phyloP scores from a whole-genome alignment of 2,797 vertebrate species.

The Anas bernieri region DNA sequence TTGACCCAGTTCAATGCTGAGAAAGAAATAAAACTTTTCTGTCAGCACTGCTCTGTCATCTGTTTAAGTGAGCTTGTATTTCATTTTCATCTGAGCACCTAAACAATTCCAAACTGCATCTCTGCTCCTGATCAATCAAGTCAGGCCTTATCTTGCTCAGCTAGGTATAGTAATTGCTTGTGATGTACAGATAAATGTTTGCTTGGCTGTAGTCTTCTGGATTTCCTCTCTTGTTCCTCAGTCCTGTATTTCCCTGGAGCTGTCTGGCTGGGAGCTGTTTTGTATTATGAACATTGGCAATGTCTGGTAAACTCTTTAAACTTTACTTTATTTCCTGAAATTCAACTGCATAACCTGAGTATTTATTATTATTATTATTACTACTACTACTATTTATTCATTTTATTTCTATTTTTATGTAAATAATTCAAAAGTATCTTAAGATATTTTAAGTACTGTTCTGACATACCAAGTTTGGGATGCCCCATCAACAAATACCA shows the following conservation, averaged over 20 bases:
- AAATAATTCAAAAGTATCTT: background rate
- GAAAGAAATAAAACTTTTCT: background rate
- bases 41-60: background rate
- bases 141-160: background rate
- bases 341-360: rapidly evolving
- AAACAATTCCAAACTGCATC: background rate
- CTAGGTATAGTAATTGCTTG: background rate
- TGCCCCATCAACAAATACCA: background rate
- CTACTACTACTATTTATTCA: no score
- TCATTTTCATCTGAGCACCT: background rate
- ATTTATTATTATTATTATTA: background rate
- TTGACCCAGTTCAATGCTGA: background rate
- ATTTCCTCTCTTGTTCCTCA: background rate
- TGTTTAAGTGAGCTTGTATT: background rate
- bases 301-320: background rate
- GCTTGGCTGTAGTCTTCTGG: background rate
- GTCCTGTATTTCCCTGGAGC: background rate
- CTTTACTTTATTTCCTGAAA: background rate
- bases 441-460: background rate
- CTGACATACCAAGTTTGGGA: background rate
- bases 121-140: background rate
- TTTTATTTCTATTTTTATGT: background rate
- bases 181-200: background rate
- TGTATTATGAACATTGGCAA: background rate
- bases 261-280: background rate